Evolutionary conservation across 1,140 invertebrate genomes (phyloP), one percentile per base, ranked within the genome.

Genomic region (Planococcus citri): DNA sequence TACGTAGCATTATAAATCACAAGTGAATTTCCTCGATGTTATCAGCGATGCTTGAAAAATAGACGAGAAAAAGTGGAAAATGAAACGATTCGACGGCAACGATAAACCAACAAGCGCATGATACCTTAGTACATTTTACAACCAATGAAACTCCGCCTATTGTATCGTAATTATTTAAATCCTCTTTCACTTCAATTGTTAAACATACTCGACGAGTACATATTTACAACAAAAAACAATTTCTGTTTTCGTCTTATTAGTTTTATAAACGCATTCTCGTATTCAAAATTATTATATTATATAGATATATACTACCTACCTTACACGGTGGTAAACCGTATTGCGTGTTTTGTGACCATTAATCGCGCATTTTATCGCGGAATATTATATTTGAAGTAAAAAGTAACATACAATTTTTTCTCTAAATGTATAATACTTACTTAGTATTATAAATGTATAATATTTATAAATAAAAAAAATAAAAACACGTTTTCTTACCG

Each of bases 11-110:
- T n/a, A n/a, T n/a, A n/a, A n/a, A n/a, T n/a, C n/a, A n/a, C n/a
- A n/a, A n/a, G 41, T 51, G n/a, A 51, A 51, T 51, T 20, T 51
- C 17, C 41, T 9, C n/a, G 6, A 37, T 17, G 17, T 20, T 20
- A n/a, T 51, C 41, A 51, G n/a, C 17, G 41, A 51, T 20, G 41
- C 41, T 51, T 51, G 41, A 51, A 51, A 51, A 51, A 9, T 51
- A 51, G 41, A 51, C 41, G 17, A 51, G 41, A 51, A 51, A 51
- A 51, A 51, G 41, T 51, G 41, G 41, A 51, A 51, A 51, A 51
- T 17, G 41, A 51, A 51, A 20, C 41, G 41, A 51, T 51, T 51
- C 41, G 41, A 51, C 17, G 41, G 41, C 41, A 17, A 51, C 41
- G 41, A 51, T 51, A n/a, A 51, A 51, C 41, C 41, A 51, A 51